phyloP scores from a whole-genome alignment of 2,113 vertebrate genomes.

The Eublepharis macularius region DNA sequence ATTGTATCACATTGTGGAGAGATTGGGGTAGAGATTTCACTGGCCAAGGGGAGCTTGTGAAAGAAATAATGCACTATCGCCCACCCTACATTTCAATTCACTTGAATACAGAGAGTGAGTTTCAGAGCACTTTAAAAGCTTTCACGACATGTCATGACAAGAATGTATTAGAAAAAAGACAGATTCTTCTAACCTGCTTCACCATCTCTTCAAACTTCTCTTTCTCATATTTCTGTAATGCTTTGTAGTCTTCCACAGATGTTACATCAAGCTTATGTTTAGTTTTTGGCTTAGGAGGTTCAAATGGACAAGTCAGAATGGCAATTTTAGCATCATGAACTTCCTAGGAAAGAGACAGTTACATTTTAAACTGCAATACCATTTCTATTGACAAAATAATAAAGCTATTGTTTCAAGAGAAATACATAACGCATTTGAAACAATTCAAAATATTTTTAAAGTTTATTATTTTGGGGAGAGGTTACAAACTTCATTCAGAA shows the following conservation, averaged over 20 bases:
- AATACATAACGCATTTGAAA: neutral
- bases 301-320: conserved; percentile 96
- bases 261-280: conserved; percentile 99
- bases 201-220: conserved; percentile 98
- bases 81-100: no score
- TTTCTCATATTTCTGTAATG: conserved; percentile 96
- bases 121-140: neutral
- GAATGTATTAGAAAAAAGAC: neutral
- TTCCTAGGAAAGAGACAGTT: conserved; percentile 66
- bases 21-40: no score
- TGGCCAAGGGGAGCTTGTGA: no score
- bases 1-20: no score
- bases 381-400: neutral
- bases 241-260: conserved; percentile 94
- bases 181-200: conserved; percentile 78
- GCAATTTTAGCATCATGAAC: conserved; percentile 93
- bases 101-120: neutral
- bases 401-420: neutral
- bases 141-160: neutral
- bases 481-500: neutral
- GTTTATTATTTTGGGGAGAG: neutral
- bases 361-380: neutral
- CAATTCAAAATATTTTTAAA: neutral
- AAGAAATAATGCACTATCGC: no score
- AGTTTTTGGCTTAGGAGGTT: conserved; percentile 98